These are phyloP conservation scores for Eristalinus sepulchralis DNA, from an alignment of 2,888 invertebrate species.

Conservation along the genomic window DNA sequence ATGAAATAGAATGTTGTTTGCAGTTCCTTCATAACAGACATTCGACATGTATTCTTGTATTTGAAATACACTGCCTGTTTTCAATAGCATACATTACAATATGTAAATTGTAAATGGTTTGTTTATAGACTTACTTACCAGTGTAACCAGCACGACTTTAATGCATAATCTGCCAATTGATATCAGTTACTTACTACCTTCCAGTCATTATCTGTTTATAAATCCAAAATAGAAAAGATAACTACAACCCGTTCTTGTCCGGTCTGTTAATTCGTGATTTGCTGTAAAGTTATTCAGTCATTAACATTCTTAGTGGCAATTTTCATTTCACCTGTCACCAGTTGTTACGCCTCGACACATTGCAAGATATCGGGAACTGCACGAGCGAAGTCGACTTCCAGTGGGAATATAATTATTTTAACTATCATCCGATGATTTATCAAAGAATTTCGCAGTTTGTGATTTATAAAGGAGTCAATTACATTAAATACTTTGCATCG, in stretches of 20 bases:
- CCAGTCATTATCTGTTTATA: not conserved
- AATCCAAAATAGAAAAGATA: not conserved
- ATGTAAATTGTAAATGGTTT: no score
- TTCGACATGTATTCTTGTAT: no score
- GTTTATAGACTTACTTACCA: no score
- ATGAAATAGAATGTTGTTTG: no score
- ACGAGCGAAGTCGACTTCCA: not conserved
- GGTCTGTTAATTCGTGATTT: not conserved
- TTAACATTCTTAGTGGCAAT: not conserved
- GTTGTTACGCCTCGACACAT: not conserved
- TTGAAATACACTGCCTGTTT: no score
- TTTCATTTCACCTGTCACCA: not conserved
- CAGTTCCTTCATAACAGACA: no score
- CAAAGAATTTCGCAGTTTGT: not conserved
- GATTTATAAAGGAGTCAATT: not conserved
- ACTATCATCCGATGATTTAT: not conserved
- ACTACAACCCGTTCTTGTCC: not conserved
- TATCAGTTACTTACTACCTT: no score
- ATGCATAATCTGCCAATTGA: no score
- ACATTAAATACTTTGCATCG: not conserved
- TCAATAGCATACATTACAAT: no score
- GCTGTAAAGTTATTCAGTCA: not conserved
- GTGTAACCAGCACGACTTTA: no score
- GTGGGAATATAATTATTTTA: not conserved
- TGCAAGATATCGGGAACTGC: not conserved